Percentiles rank a stretch among this genome's conserved stretches.
Evolutionary conservation across 2,797 vertebrate genomes (phyloP).

Genomic region (Poecilia picta): DNA sequence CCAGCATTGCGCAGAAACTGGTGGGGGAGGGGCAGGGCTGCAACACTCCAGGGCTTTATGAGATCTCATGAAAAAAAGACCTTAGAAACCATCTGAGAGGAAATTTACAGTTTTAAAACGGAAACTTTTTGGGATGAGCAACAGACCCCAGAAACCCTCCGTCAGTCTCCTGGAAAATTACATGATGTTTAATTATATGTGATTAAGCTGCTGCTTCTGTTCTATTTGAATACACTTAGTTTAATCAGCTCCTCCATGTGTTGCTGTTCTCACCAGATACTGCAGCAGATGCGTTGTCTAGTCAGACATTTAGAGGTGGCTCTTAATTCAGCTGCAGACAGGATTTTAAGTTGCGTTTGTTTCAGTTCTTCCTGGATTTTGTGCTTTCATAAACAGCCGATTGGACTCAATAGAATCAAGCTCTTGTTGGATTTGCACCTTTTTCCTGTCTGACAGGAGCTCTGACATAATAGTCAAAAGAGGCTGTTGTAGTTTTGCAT

Average conservation of each 20-base stretch:
- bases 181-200: too few relatives aligned
- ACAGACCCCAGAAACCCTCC: too few relatives aligned
- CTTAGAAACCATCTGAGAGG: background rate
- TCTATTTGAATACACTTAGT: background rate
- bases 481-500: background rate
- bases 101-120: background rate
- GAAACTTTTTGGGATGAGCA: too few relatives aligned
- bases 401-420: background rate
- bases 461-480: background rate
- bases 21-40: background rate
- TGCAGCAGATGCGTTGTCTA: background rate
- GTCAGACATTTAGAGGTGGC: background rate
- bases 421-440: background rate
- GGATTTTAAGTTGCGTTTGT: background rate
- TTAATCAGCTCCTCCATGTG: background rate
- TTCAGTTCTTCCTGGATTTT: background rate
- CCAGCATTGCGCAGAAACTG: background rate
- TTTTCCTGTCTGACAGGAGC: background rate
- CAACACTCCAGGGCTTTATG: background rate
- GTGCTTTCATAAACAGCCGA: background rate
- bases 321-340: background rate
- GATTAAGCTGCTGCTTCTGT: too few relatives aligned
- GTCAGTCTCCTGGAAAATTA: too few relatives aligned
- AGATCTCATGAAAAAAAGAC: background rate
- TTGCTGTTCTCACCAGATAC: background rate